Evolutionary conservation across 2,797 vertebrate genomes (phyloP), one percentile per base, ranked within the genome.

Genomic region (Helostoma temminkii): DNA sequence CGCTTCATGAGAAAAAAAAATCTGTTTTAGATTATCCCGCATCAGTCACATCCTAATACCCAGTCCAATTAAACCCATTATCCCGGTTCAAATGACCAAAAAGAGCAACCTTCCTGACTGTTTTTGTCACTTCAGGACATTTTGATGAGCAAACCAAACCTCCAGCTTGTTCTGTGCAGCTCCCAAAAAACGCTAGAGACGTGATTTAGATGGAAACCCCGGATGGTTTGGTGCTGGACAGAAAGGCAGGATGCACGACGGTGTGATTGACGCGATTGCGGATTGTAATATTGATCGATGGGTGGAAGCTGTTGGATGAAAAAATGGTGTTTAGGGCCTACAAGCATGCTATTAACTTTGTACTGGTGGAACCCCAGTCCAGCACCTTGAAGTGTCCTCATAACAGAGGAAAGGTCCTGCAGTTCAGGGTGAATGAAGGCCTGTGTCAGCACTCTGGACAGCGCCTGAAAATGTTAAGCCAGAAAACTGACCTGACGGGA

Each of bases 281-380:
- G 77, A 90, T 91, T 90, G 88, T 91, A 86, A 86, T 91, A 92
- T 92, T 89, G 88, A 92, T 92, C 85, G 67, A 74, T 86, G 83
- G 76, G 65, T 83, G 71, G 81, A 77, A 84, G 88, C 90, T 86
- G 86, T 81, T 88, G 85, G 88, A 74, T 87, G 83, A 87, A 85
- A 89, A 85, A 85, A 86, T 86, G 82, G 79, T 82, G 87, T 88
- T 88, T 88, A 76, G 78, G 67, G 76, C 70, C 80, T 78, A 82
- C 72, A 81, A 84, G 76, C 86, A 82, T 56, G 72, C 74, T 74
- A 84, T 85, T 86, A 87, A 81, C 59, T 67, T 58, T 66, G 81
- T 83, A 79, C 73, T 77, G 76, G 76, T 69, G 55, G 71, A 86
- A 75, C 21, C 78, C 65, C 54, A 65, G 68, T 54, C 77, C 71